Evolutionary conservation across 2,797 vertebrate genomes (phyloP).

Genomic region (Acipenser transmontanus): DNA sequence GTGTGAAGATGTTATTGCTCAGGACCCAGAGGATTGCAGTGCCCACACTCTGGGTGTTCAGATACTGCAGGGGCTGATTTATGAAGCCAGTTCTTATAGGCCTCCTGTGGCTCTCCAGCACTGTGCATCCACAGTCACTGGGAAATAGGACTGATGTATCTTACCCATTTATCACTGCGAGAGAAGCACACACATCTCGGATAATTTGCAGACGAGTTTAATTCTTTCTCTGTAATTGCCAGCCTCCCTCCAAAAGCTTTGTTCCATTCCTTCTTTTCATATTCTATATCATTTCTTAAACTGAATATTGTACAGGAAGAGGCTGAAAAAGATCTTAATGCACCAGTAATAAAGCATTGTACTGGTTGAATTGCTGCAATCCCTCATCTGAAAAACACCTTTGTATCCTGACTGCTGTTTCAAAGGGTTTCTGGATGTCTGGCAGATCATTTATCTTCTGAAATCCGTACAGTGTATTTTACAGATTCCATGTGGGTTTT

Average conservation of each 20-base stretch:
- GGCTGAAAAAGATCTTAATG: too few species aligned
- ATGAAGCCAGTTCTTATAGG: conserved; percentile 41
- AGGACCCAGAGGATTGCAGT: conserved; percentile 43
- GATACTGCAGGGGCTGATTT: conserved; percentile 53
- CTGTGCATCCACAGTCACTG: conserved; percentile 30
- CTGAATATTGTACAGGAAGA: too few species aligned
- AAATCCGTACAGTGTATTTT: too few species aligned
- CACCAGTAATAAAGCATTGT: too few species aligned
- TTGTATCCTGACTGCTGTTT: too few species aligned
- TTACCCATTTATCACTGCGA: conserved; percentile 41
- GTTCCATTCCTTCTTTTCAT: too few species aligned
- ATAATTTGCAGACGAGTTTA: conserved; percentile 22
- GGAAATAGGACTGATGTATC: conserved; percentile 45
- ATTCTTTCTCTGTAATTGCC: conserved; percentile 23
- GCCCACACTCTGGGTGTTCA: conserved; percentile 29
- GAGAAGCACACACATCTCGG: conserved; percentile 23
- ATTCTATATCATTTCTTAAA: too few species aligned
- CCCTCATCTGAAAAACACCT: too few species aligned
- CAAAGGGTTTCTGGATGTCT: too few species aligned
- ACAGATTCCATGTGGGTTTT: too few species aligned
- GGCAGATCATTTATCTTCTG: too few species aligned
- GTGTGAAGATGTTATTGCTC: conserved; percentile 32
- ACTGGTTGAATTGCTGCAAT: too few species aligned
- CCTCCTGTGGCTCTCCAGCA: conserved; percentile 47
- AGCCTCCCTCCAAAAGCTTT: not conserved